These are phyloP conservation scores for Panopea generosa DNA, from an alignment of 2,888 invertebrate species.

Conservation along the genomic window DNA sequence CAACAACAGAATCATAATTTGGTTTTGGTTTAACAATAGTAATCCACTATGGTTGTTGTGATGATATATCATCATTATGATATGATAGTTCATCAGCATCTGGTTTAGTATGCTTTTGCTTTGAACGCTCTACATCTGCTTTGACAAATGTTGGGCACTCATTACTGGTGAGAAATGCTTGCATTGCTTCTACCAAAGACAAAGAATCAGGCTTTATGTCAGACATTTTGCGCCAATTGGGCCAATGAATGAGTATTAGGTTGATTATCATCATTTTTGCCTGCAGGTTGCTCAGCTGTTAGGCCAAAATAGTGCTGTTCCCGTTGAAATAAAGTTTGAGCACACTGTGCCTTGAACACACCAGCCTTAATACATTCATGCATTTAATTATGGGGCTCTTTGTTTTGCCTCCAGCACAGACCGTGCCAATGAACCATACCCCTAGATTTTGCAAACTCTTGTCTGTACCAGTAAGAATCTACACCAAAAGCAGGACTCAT, in stretches of 20 bases:
- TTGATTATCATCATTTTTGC: constrained; percentile 35
- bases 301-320: no score
- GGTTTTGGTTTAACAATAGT: constrained; percentile 11
- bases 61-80: neutral
- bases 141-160: constrained; percentile 54
- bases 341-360: constrained; percentile 44
- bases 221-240: constrained; percentile 56
- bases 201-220: constrained; percentile 50
- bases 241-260: constrained; percentile 58
- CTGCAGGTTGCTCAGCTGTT: no score
- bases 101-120: neutral
- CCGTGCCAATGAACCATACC: constrained; percentile 71
- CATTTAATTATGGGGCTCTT: constrained; percentile 19
- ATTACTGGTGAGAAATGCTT: constrained; percentile 32
- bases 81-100: neutral
- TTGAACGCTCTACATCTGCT: constrained; percentile 43
- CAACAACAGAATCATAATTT: neutral
- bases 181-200: constrained; percentile 51
- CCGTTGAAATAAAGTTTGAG: constrained; percentile 50
- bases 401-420: constrained; percentile 38
- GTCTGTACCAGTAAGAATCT: constrained; percentile 27
- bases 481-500: constrained; percentile 27
- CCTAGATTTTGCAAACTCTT: constrained; percentile 67
- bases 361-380: constrained; percentile 30
- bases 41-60: constrained; percentile 27